These are phyloP conservation scores for Furcifer pardalis DNA, from an alignment of 2,797 vertebrate genomes.

Conservation along the genomic window DNA sequence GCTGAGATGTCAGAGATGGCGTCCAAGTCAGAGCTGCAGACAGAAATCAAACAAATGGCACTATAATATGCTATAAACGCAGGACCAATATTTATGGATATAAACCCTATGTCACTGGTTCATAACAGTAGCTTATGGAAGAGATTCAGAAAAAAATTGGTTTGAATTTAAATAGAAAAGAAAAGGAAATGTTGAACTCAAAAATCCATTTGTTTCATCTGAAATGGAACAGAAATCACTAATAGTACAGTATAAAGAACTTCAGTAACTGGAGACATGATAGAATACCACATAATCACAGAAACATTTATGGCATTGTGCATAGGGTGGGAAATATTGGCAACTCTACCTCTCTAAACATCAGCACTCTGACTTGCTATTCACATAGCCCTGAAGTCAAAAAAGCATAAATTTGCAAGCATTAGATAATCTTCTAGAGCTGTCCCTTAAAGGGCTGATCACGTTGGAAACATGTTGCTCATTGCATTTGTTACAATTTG, in stretches of 20 bases:
- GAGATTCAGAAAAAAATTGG: neutral
- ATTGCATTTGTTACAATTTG: too few relatives aligned
- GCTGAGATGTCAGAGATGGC: conserved; percentile 80
- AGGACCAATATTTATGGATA: neutral
- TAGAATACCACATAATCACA: neutral
- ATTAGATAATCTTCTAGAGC: neutral
- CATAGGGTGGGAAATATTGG: neutral
- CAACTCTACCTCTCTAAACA: neutral
- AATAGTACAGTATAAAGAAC: neutral
- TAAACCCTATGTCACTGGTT: neutral
- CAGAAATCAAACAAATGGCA: conserved; percentile 27
- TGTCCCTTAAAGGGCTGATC: neutral
- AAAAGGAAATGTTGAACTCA: neutral
- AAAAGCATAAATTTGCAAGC: neutral
- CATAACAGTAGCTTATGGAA: neutral
- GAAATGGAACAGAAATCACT: neutral
- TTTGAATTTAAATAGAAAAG: neutral
- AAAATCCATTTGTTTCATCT: neutral
- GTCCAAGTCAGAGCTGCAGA: conserved; percentile 70
- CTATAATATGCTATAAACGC: neutral
- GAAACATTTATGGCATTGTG: neutral
- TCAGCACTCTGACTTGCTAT: neutral
- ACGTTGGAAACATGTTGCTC: neutral
- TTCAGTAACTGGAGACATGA: neutral
- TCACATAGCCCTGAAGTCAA: neutral